These are phyloP conservation scores for Netelia inedita DNA, from an alignment of 2,888 invertebrate species.

Conservation along the genomic window DNA sequence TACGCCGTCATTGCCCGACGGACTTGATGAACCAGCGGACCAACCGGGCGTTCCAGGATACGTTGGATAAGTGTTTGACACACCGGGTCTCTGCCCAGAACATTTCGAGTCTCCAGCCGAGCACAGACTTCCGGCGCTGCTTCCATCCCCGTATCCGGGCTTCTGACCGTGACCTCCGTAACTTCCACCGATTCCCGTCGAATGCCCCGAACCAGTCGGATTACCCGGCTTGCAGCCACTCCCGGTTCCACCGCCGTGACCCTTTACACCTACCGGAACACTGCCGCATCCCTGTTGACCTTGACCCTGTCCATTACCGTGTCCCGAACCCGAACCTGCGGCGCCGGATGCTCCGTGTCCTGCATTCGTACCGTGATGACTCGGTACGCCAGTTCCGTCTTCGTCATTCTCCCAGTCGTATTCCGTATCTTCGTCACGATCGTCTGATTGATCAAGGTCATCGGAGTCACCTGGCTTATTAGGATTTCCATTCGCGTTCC, in stretches of 20 bases:
- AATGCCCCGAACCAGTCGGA: not conserved
- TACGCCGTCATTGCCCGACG: not conserved
- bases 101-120: constrained; percentile 37
- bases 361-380: constrained; percentile 26
- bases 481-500: constrained; percentile 53
- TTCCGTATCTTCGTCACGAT: constrained; percentile 41
- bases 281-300: constrained; percentile 10
- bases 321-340: not conserved
- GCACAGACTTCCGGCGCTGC: not conserved
- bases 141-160: not conserved
- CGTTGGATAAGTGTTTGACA: constrained; percentile 34
- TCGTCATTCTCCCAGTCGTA: constrained; percentile 41
- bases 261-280: constrained; percentile 26
- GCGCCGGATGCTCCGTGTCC: constrained; percentile 32
- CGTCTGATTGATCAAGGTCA: constrained; percentile 48
- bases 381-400: constrained; percentile 37
- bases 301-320: not conserved
- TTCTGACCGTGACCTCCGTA: not conserved
- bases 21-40: constrained; percentile 13
- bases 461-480: constrained; percentile 47
- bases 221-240: not conserved
- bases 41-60: not conserved
- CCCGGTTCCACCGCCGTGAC: constrained; percentile 10
- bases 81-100: not conserved
- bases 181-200: not conserved